Base-by-base conservation (phyloP, 2,888 invertebrate genomes). In the Acronicta leporina region DNA sequence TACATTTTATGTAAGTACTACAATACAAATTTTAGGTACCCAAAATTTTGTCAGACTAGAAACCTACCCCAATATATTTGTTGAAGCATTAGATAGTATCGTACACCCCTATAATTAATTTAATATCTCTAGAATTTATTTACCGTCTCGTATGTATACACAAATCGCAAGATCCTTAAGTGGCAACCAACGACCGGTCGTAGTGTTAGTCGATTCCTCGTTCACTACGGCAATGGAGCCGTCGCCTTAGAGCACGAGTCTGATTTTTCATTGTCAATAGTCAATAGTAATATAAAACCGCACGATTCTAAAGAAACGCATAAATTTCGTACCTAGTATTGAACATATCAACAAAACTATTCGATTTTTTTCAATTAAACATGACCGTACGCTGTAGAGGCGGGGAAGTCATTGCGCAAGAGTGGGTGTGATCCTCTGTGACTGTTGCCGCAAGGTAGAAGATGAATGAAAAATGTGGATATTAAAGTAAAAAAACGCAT, bases 361-460 rank as follows among this genome's bases (percentile, higher is more conserved):
- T 54, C 56, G 66, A 72, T 72, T 66, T 61, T 45, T 57, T 56
- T 4, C 48, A 70, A 59, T 61, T 27, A 49, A 61, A 57, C 60
- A 40, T 66, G 61, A 71, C 60, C 69, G 69, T 35, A 59, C 63
- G 72, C 66, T 55, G 48, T 10, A 49, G 68, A 73, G 90, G 90
- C 88, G 91, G 87, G 64, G 86, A 82, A 80, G 68, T 71, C 81
- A 82, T 87, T 84, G 66, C 70, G 63, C 75, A 73, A 73, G 74
- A 88, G 90, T 89, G 89, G 92, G 91, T 89, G 92, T 91, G 91
- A 91, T 87, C 77, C 64, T 66, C 73, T 83, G 72, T 83, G 62
- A 68, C 65, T 67, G 53, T 60, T 67, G 67, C 76, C 72, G 71
- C 63, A 40, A 54, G n/a, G 48, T 62, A 44, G 27, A 56, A 16